phyloP scores from a whole-genome alignment of 1,140 invertebrate genomes.

The Micrasema longulum region DNA sequence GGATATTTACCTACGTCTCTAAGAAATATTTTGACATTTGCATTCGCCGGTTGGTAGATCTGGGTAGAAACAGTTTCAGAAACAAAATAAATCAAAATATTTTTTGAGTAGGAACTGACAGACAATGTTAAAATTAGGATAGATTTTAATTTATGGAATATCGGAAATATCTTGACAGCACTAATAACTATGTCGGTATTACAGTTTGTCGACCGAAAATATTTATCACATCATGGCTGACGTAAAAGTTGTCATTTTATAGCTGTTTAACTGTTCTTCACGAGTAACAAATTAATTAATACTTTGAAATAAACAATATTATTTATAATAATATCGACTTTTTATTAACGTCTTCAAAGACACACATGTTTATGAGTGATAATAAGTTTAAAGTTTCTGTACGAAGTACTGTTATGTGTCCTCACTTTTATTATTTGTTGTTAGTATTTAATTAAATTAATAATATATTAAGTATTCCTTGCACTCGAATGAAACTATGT shows the following conservation, averaged over 20 bases:
- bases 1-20: conserved; percentile 40
- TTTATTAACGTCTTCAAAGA: conserved; percentile 2
- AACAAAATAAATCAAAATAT: neutral
- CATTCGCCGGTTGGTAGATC: neutral
- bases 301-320: conserved; percentile 13
- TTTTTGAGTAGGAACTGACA: neutral
- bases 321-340: neutral
- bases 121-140: neutral
- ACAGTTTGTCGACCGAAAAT: conserved; percentile 33
- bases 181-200: conserved; percentile 20
- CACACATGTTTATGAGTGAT: neutral
- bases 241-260: conserved; percentile 46
- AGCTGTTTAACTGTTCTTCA: conserved; percentile 19
- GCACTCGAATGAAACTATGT: neutral
- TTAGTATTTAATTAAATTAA: conserved; percentile 36
- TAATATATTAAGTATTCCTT: neutral
- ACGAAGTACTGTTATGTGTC: conserved; percentile 24
- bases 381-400: too few species aligned
- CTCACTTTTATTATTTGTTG: conserved; percentile 29
- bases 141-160: neutral
- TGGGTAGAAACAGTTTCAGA: neutral
- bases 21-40: conserved; percentile 36
- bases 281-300: conserved; percentile 23
- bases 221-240: conserved; percentile 49
- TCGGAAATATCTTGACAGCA: conserved; percentile 7